Percentiles rank a stretch among this genome's conserved stretches.
Evolutionary conservation across 2,797 vertebrate species (phyloP).

Genomic region (Iguana delicatissima): DNA sequence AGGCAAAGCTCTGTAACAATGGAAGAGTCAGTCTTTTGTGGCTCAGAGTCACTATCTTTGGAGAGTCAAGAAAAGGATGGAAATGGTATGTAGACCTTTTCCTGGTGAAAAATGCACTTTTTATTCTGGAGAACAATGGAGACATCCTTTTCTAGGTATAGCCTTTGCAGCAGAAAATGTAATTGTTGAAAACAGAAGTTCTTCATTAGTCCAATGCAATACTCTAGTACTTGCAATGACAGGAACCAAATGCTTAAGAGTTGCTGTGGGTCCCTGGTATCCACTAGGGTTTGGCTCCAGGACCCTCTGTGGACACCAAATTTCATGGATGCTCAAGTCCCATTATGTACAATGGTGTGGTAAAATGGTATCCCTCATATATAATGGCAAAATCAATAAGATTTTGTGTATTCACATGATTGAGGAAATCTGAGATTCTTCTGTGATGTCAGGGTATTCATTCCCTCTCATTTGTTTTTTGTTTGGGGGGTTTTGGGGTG

Average conservation of each 20-base stretch:
- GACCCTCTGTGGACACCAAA: too few relatives aligned
- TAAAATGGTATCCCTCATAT: too few relatives aligned
- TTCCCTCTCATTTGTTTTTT: rapidly evolving
- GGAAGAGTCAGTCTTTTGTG: constrained; percentile 23
- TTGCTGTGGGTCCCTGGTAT: too few relatives aligned
- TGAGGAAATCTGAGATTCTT: not conserved
- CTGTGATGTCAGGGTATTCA: rapidly evolving
- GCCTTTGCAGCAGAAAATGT: not conserved
- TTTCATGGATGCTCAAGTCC: too few relatives aligned
- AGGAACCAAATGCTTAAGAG: not conserved
- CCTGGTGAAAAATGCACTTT: not conserved
- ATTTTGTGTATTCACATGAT: too few relatives aligned
- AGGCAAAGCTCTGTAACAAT: constrained; percentile 46
- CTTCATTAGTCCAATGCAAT: not conserved
- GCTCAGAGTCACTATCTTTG: constrained; percentile 41
- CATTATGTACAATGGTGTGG: too few relatives aligned
- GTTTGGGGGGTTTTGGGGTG: too few relatives aligned
- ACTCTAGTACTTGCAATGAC: not conserved
- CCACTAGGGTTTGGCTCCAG: too few relatives aligned
- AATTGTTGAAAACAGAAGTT: not conserved
- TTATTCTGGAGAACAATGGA: not conserved
- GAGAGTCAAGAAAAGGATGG: constrained; percentile 54
- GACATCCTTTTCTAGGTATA: not conserved
- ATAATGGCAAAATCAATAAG: too few relatives aligned
- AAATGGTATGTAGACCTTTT: constrained; percentile 74